phyloP scores from a whole-genome alignment of 2,113 vertebrate genomes.

The Entelurus aequoreus region DNA sequence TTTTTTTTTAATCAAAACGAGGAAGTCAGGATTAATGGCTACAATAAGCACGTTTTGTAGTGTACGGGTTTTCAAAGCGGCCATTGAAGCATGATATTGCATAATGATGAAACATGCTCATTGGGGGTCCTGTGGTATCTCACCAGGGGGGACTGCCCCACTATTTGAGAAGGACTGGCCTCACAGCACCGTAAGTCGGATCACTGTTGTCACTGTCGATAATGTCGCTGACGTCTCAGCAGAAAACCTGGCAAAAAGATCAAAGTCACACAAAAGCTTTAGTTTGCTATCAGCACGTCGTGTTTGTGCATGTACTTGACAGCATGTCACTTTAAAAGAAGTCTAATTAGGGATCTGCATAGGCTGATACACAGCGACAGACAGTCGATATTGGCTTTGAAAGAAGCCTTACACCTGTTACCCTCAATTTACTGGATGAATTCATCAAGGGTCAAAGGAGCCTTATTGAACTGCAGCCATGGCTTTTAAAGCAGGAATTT shows the following conservation, averaged over 20 bases:
- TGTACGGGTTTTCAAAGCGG: no score
- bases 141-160: no score
- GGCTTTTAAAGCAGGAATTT: background rate
- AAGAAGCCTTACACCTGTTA: constrained; percentile 12
- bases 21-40: no score
- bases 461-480: background rate
- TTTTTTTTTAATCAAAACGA: no score
- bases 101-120: no score
- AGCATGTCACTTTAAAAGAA: background rate
- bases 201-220: constrained; percentile 19
- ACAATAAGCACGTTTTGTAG: no score
- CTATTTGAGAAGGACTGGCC: background rate
- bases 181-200: constrained; percentile 30
- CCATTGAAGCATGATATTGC: no score
- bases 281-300: constrained; percentile 18
- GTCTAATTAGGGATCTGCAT: constrained; percentile 18
- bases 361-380: constrained; percentile 9
- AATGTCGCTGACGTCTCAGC: constrained; percentile 16
- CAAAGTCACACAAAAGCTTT: constrained; percentile 26
- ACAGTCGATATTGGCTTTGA: constrained; percentile 7
- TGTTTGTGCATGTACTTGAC: constrained; percentile 12
- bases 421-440: constrained; percentile 2
- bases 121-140: no score
- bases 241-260: constrained; percentile 27
- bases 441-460: background rate